Base-by-base conservation (phyloP, 2,113 vertebrate genomes). In the Cyprinodon tularosa region DNA sequence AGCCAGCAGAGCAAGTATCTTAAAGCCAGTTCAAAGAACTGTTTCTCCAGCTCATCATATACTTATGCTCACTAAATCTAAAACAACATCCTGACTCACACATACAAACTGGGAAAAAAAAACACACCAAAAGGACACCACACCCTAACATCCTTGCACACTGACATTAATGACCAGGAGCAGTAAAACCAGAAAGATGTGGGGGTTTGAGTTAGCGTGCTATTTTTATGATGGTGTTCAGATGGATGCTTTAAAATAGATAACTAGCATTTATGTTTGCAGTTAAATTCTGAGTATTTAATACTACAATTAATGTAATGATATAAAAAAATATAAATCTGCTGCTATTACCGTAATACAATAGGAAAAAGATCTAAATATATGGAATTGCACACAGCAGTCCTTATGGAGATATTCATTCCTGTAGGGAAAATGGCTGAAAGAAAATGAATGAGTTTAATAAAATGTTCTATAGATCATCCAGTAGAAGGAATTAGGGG, bases 151-250 rank as follows among this genome's bases (percentile, higher is more conserved):
- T 50, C 15, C 70, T 44, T 70, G 37, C 7, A 5, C 74, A 68
- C 61, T n/a, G 13, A 12, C 77, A 76, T 72, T 76, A 86, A 92
- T 81, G 78, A 81, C 69, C 77, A 22, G 66, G 74, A 68, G 44
- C 53, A 82, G 82, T 74, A 87, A 91, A 93, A 88, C 88, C 88
- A 85, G 85, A 84, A n/a, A 72, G 72, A 85, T 13, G 11, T 69
- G 12, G 68, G 50, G 17, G 44, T 4, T 67, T 77, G 64, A 50
- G 47, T 29, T 15, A 36, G 60, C 3, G 29, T 29, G 38, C 12
- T 68, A 72, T 64, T 72, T 90, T 76, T 59, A 81, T 50, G 1
- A 50, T 64, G 29, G 17, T 53, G 12, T 63, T 50, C 14, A 53
- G 62, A n/a, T 64, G 14, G 14, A 14, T 29, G 29, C 29, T 29